These are phyloP conservation scores for Xanthorhoe designata DNA, from an alignment of 2,888 invertebrate genomes.

Conservation along the genomic window DNA sequence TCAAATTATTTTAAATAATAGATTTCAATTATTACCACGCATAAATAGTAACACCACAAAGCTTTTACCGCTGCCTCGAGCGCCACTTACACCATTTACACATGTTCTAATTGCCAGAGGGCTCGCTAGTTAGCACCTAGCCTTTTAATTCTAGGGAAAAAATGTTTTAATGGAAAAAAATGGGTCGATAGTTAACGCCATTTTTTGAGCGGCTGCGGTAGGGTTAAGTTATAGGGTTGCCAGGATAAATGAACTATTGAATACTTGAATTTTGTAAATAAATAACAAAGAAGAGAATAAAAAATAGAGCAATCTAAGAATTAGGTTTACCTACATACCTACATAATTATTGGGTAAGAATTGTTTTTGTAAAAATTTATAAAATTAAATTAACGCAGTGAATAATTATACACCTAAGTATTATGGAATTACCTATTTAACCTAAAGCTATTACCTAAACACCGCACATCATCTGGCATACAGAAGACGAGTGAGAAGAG, in stretches of 20 bases:
- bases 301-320: too few relatives aligned
- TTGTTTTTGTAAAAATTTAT: too few relatives aligned
- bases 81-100: constrained; percentile 75
- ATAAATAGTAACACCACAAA: constrained; percentile 57
- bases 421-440: too few relatives aligned
- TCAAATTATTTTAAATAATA: constrained; percentile 7
- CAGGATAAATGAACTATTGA: constrained; percentile 1
- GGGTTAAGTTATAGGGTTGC: constrained; percentile 58
- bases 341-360: too few relatives aligned
- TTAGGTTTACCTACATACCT: too few relatives aligned
- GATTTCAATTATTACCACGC: constrained; percentile 40
- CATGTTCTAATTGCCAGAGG: constrained; percentile 62
- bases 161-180: constrained; percentile 37
- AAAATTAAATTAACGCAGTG: too few relatives aligned
- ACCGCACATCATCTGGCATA: too few relatives aligned
- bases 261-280: not conserved
- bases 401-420: too few relatives aligned
- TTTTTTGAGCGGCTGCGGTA: constrained; percentile 52
- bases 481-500: too few relatives aligned
- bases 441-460: too few relatives aligned
- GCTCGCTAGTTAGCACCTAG: constrained; percentile 74
- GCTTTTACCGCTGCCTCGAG: constrained; percentile 54
- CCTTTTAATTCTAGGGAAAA: constrained; percentile 44
- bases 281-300: too few relatives aligned
- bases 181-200: constrained; percentile 50